Evolutionary conservation across 2,888 invertebrate genomes (phyloP).

Genomic region (Drosophila peninsularis): DNA sequence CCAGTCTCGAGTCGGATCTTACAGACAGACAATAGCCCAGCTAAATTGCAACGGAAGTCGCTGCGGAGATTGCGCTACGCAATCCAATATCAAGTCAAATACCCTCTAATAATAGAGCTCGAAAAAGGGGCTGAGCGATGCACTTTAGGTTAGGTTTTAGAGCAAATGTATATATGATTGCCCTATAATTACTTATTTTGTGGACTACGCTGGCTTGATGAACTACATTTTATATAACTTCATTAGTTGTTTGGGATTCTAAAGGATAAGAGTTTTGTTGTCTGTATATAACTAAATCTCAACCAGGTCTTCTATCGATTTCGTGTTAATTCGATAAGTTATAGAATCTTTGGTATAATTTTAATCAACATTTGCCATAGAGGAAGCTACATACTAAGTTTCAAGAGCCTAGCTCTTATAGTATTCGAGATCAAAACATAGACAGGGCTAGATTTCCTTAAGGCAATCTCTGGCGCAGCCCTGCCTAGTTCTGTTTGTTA

Average conservation of each 20-base stretch:
- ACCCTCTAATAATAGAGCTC: slow-evolving; percentile 2
- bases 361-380: no score
- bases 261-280: no score
- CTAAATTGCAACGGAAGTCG: slow-evolving; percentile 54
- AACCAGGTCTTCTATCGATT: not conserved
- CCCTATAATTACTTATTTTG: not conserved
- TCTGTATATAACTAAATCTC: not conserved
- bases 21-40: slow-evolving; percentile 31
- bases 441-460: no score
- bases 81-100: slow-evolving; percentile 20
- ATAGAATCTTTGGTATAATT: no score
- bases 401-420: not conserved
- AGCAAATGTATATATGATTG: no score
- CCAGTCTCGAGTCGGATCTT: not conserved
- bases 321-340: not conserved
- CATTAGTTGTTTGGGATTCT: not conserved
- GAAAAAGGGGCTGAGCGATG: not conserved
- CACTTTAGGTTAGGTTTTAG: not conserved
- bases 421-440: not conserved
- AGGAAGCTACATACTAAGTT: no score
- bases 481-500: no score
- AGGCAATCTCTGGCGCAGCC: no score
- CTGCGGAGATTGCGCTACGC: slow-evolving; percentile 31
- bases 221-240: not conserved
- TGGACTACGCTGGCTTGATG: no score